Evolutionary conservation across 1,140 invertebrate genomes (phyloP).

Genomic region (Armadillidium nasatum): DNA sequence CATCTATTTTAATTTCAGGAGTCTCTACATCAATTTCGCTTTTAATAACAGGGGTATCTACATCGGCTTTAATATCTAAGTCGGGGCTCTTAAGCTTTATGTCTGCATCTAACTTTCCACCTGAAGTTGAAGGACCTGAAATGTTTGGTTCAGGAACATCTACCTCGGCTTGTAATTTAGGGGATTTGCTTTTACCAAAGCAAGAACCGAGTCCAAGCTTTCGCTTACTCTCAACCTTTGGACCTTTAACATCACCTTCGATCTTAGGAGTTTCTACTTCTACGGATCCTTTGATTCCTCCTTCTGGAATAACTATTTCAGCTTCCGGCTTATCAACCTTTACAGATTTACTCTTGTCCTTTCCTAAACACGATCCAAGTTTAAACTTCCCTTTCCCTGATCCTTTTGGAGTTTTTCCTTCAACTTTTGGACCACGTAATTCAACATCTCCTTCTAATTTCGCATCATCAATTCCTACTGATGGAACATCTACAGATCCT

Average conservation of each 20-base stretch:
- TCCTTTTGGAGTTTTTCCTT: slow-evolving; percentile 22
- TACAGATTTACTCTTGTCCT: slow-evolving; percentile 16
- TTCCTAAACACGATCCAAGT: slow-evolving; percentile 26
- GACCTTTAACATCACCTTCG: slow-evolving; percentile 16
- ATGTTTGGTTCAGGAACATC: slow-evolving; percentile 10
- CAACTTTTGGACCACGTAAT: slow-evolving; percentile 1
- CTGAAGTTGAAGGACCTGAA: slow-evolving; percentile 25
- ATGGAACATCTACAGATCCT: slow-evolving; percentile 14
- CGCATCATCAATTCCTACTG: slow-evolving; percentile 4
- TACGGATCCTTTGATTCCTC: background rate
- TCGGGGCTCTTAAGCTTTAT: slow-evolving; percentile 26
- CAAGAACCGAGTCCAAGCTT: background rate
- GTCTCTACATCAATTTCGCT: background rate
- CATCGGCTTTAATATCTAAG: slow-evolving; percentile 12
- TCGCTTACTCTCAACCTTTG: background rate
- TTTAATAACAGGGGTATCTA: slow-evolving; percentile 17
- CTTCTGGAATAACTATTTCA: slow-evolving; percentile 1
- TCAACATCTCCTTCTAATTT: slow-evolving; percentile 5
- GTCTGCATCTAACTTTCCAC: slow-evolving; percentile 20
- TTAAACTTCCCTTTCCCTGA: slow-evolving; percentile 23
- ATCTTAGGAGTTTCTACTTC: slow-evolving; percentile 21
- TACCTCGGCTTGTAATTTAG: slow-evolving; percentile 24
- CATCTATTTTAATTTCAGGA: slow-evolving; percentile 28
- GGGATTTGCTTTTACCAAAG: background rate
- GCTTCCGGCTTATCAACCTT: slow-evolving; percentile 19